Conservation (phyloP, 2,888 invertebrate species). For the Caenorhabditis becei region DNA sequence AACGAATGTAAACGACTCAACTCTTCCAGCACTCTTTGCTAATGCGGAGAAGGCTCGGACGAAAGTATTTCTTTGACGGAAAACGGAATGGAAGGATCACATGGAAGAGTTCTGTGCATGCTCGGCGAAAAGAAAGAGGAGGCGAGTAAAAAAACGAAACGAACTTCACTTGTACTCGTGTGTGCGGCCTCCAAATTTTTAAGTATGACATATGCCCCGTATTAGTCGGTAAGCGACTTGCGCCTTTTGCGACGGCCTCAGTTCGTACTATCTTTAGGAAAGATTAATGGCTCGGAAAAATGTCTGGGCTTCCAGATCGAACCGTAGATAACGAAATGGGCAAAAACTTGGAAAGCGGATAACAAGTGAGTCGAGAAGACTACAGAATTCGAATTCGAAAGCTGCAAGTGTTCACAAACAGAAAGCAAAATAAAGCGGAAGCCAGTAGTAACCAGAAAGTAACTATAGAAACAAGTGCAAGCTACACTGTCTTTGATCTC, state of each 20-base stretch:
- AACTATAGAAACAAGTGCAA: constrained; percentile 26
- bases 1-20: background rate
- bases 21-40: background rate
- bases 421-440: background rate
- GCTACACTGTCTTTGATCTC: constrained; percentile 38
- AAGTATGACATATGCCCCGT: constrained; percentile 62
- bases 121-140: constrained; percentile 17
- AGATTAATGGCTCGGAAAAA: constrained; percentile 60
- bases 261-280: constrained; percentile 59
- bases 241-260: constrained; percentile 29
- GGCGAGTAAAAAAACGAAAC: constrained; percentile 35
- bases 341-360: background rate
- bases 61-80: background rate
- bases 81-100: constrained; percentile 19
- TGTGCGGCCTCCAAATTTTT: constrained; percentile 55
- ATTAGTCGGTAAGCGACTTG: constrained; percentile 58
- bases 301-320: constrained; percentile 40
- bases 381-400: background rate
- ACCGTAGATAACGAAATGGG: constrained; percentile 32
- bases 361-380: constrained; percentile 4
- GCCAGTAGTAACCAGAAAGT: background rate
- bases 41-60: constrained; percentile 13
- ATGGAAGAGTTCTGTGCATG: constrained; percentile 7
- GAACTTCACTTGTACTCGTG: constrained; percentile 54
- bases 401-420: no score